A percentile compares a stretch with the other conserved stretches of the same genome.
Conservation (phyloP, 2,888 invertebrate species). For the Helobdella robusta region DNA sequence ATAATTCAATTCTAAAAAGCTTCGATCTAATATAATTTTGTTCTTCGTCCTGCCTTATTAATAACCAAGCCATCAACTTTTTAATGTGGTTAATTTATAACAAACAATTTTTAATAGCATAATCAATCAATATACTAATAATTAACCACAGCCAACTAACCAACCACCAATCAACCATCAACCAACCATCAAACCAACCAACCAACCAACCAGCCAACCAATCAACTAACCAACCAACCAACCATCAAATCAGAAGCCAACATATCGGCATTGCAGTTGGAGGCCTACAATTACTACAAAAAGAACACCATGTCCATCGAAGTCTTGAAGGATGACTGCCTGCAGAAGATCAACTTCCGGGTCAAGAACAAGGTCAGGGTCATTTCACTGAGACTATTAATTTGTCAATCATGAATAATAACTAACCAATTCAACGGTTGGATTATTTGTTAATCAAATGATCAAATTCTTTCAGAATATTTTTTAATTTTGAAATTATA, state of each 20-base stretch:
- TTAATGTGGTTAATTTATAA: too few species aligned
- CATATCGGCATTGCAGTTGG: conserved; percentile 40
- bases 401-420: neutral
- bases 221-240: too few species aligned
- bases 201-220: too few species aligned
- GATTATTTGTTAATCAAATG: neutral
- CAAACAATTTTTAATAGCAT: too few species aligned
- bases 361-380: conserved; percentile 46
- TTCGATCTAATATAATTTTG: too few species aligned
- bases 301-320: conserved; percentile 47
- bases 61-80: too few species aligned
- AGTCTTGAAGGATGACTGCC: conserved; percentile 45
- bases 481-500: neutral
- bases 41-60: too few species aligned
- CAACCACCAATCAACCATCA: too few species aligned
- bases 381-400: neutral
- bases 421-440: neutral
- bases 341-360: conserved; percentile 48
- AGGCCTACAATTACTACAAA: conserved; percentile 46
- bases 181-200: too few species aligned
- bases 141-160: too few species aligned
- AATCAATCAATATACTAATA: too few species aligned
- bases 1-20: too few species aligned
- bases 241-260: conserved; percentile 36
- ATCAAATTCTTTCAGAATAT: neutral